Evolutionary conservation across 2,797 vertebrate genomes (phyloP).

Genomic region (Podarcis siculus): DNA sequence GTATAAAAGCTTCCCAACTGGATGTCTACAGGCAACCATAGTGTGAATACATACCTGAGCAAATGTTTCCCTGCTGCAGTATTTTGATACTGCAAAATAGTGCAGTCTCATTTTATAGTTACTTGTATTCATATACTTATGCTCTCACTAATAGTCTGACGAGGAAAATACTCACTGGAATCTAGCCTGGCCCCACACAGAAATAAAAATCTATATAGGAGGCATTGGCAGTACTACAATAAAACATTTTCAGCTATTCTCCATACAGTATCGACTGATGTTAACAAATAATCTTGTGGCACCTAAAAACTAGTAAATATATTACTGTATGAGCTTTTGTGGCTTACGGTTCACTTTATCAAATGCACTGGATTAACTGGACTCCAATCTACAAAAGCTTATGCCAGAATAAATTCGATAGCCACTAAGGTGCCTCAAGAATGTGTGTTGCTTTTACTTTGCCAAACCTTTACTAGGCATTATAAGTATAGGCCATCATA

Average conservation of each 20-base stretch:
- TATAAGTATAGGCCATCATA: too few relatives aligned
- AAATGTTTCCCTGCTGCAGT: too few relatives aligned
- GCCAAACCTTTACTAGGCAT: too few relatives aligned
- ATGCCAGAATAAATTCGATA: not conserved
- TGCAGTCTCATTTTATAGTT: conserved; percentile 2
- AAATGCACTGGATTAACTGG: not conserved
- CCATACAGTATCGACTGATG: not conserved
- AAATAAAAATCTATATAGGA: accelerated
- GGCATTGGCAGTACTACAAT: not conserved
- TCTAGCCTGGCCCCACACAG: not conserved
- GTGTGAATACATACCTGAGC: not conserved
- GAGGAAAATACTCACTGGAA: not conserved
- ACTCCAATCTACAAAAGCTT: not conserved
- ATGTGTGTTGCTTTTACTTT: not conserved
- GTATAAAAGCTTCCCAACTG: not conserved
- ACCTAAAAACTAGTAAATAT: not conserved
- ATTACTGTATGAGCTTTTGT: not conserved
- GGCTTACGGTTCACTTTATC: not conserved
- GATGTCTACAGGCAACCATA: not conserved
- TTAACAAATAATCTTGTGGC: not conserved
- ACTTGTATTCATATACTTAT: not conserved
- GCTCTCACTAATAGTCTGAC: not conserved
- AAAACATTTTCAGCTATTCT: not conserved
- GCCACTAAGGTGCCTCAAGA: not conserved
- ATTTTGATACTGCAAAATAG: not conserved